Conservation (phyloP, 2,888 invertebrate species). For the Antitype chi region DNA sequence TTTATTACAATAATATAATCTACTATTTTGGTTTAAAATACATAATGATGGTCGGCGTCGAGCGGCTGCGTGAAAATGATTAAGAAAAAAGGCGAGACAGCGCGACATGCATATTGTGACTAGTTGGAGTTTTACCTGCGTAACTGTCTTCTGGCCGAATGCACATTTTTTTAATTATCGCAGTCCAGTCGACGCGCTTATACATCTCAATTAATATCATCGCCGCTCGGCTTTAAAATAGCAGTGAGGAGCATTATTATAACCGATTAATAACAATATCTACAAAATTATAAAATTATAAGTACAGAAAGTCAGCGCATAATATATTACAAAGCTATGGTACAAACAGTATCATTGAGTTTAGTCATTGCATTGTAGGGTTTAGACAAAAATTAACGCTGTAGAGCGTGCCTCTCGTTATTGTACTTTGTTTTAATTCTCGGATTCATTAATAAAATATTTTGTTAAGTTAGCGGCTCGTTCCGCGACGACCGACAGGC, state of each 20-base stretch:
- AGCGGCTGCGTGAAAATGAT: slow-evolving; percentile 20
- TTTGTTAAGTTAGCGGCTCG: slow-evolving; percentile 27
- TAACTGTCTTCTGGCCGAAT: neutral
- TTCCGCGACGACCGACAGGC: slow-evolving; percentile 16
- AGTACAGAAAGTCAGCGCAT: slow-evolving; percentile 61
- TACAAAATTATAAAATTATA: slow-evolving; percentile 60
- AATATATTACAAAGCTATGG: slow-evolving; percentile 61
- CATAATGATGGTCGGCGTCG: slow-evolving; percentile 37
- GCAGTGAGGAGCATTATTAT: slow-evolving; percentile 14
- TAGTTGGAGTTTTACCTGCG: neutral
- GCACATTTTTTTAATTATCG: neutral
- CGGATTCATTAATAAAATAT: slow-evolving; percentile 15
- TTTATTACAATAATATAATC: slow-evolving; percentile 62
- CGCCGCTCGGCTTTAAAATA: slow-evolving; percentile 16
- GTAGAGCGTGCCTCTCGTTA: slow-evolving; percentile 11
- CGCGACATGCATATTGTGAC: neutral
- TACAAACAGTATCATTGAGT: slow-evolving; percentile 43
- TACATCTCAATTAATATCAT: slow-evolving; percentile 5
- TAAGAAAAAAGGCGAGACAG: neutral
- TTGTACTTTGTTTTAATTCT: slow-evolving; percentile 26
- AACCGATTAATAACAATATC: slow-evolving; percentile 51
- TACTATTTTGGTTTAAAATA: slow-evolving; percentile 54
- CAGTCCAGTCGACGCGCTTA: neutral
- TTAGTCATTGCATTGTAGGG: slow-evolving; percentile 33
- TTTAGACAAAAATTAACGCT: slow-evolving; percentile 15